Conservation (phyloP, 2,113 vertebrate genomes). For the Oostethus manadensis region DNA sequence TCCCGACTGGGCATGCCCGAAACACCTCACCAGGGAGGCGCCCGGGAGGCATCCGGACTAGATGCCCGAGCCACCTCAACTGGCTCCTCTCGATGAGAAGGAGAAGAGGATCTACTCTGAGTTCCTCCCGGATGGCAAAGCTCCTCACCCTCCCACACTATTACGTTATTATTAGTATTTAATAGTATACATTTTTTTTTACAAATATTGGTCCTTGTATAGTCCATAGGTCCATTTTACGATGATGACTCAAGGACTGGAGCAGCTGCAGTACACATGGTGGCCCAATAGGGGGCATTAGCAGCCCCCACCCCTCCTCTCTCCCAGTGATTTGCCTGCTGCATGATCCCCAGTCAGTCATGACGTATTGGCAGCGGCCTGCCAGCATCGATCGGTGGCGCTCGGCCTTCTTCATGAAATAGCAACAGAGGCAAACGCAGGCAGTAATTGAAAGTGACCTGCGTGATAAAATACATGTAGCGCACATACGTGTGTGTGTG, state of each 20-base stretch:
- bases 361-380: slow-evolving; percentile 42
- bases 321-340: slow-evolving; percentile 19
- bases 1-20: too few relatives aligned
- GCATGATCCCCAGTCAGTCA: slow-evolving; percentile 32
- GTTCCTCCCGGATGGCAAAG: too few relatives aligned
- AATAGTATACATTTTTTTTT: not conserved
- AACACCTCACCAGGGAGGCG: too few relatives aligned
- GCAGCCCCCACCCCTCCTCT: slow-evolving; percentile 18
- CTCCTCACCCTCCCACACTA: too few relatives aligned
- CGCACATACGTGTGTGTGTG: slow-evolving; percentile 6
- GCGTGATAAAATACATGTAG: slow-evolving; percentile 18
- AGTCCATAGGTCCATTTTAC: not conserved
- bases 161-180: too few relatives aligned
- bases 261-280: slow-evolving; percentile 24
- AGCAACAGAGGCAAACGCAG: slow-evolving; percentile 24
- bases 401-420: slow-evolving; percentile 31
- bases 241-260: not conserved
- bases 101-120: too few relatives aligned
- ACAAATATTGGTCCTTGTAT: not conserved
- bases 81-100: too few relatives aligned
- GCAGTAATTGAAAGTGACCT: slow-evolving; percentile 39
- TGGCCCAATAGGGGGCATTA: slow-evolving; percentile 52
- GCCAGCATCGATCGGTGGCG: slow-evolving; percentile 37
- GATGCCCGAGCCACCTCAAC: too few relatives aligned
- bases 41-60: too few relatives aligned